phyloP scores from a whole-genome alignment of 2,797 vertebrate species.

The Austrolebias charrua region DNA sequence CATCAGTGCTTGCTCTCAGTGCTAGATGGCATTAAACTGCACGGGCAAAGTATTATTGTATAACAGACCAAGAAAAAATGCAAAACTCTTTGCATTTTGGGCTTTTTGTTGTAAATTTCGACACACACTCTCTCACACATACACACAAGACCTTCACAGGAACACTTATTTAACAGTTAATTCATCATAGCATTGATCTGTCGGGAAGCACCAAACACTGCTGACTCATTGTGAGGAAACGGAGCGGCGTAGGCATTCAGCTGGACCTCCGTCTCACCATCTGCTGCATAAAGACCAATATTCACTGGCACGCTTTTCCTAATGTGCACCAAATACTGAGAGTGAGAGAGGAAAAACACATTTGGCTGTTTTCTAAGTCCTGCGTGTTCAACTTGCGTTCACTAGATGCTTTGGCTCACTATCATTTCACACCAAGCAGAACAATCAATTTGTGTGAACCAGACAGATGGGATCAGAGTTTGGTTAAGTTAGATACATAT shows the following conservation, averaged over 20 bases:
- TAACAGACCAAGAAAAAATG: neutral
- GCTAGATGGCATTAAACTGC: constrained; percentile 46
- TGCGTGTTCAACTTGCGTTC: constrained; percentile 50
- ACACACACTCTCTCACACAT: neutral
- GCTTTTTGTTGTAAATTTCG: neutral
- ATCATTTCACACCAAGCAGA: constrained; percentile 49
- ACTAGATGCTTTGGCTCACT: constrained; percentile 56
- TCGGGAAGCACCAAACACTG: constrained; percentile 36
- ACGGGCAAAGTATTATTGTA: constrained; percentile 30
- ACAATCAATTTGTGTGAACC: constrained; percentile 40
- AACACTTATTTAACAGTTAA: constrained; percentile 2
- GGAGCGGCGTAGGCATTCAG: constrained; percentile 18
- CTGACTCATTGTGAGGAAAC: constrained; percentile 38
- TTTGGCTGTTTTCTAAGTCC: constrained; percentile 54
- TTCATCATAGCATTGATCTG: constrained; percentile 35
- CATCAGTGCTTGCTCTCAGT: constrained; percentile 34
- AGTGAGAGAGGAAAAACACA: constrained; percentile 57
- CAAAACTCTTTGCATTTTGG: neutral
- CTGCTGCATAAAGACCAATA: constrained; percentile 56
- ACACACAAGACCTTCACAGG: neutral
- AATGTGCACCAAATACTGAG: constrained; percentile 45
- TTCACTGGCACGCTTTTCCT: constrained; percentile 36
- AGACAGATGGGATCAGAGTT: constrained; percentile 18
- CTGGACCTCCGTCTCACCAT: constrained; percentile 33
- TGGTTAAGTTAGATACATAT: constrained; percentile 19